Conservation (phyloP, 1,140 invertebrate species). For the Ostrea edulis region DNA sequence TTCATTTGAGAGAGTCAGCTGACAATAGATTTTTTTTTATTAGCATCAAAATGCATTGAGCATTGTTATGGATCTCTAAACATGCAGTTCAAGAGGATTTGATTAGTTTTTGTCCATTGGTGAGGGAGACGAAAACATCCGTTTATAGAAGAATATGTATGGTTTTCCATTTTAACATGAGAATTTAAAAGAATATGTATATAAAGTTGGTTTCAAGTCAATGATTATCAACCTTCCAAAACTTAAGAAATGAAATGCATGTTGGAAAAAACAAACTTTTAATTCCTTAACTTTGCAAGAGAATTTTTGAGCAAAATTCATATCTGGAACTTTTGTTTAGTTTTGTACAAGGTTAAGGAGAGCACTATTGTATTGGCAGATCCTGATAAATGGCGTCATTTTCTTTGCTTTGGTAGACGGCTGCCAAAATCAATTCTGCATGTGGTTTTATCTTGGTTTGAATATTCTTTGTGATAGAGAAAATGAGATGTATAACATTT, state of each 20-base stretch:
- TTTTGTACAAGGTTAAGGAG: too few species aligned
- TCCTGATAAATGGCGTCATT: slow-evolving; percentile 10
- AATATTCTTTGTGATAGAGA: not conserved
- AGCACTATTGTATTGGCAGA: not conserved
- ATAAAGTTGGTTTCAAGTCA: not conserved
- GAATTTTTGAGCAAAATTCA: not conserved
- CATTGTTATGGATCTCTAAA: not conserved
- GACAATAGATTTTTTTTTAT: not conserved
- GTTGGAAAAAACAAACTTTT: too few species aligned
- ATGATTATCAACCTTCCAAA: not conserved
- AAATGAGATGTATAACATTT: not conserved
- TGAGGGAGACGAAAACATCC: not conserved
- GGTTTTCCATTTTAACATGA: not conserved
- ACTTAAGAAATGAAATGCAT: not conserved
- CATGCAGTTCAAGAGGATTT: slow-evolving; percentile 23
- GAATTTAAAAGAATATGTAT: not conserved
- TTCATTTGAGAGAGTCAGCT: not conserved
- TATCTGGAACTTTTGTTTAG: too few species aligned
- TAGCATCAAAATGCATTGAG: not conserved
- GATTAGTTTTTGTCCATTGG: not conserved
- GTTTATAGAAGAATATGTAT: not conserved
- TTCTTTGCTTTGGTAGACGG: slow-evolving; percentile 26
- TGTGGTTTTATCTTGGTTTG: not conserved
- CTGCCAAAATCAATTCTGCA: not conserved
- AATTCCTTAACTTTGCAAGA: not conserved